Evolutionary conservation across 2,888 invertebrate genomes (phyloP), one percentile per base, ranked within the genome.

Genomic region (Scelioninae gen. 1): DNA sequence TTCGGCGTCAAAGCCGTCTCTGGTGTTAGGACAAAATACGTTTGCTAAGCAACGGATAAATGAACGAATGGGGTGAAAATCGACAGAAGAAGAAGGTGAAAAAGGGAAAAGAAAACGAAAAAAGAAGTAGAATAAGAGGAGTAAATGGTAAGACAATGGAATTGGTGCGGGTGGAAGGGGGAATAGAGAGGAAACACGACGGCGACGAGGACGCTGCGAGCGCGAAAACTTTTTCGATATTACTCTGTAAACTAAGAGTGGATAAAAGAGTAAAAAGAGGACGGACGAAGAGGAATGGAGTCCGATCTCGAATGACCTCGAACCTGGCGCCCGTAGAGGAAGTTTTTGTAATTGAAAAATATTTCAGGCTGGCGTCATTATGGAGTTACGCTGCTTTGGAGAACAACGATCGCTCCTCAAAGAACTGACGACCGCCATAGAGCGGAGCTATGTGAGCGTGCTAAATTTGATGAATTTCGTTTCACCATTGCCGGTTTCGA

Each of bases 321-420:
- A 63, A 55, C 65, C 77, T 43, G 68, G 63, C 62, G 79, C 71
- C 66, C 32, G 66, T 77, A 71, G 82, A 16, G n/a, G 72, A 78
- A 80, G 82, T 84, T 85, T 83, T 84, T 86, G 88, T 90, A 90
- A 90, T 91, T 89, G 89, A 89, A 90, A 90, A 88, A 79, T 83
- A 80, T 89, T 87, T 89, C 89, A 89, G 89, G 86, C 86, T 84
- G 86, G 79, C 87, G 86, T 87, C 88, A 87, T 89, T 87, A 88
- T 87, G 43, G 63, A 77, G 71, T 76, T 72, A 72, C 72, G 75
- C 62, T 74, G 76, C 82, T 76, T 60, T 65, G 72, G 65, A 71
- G 80, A 82, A 68, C 81, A 81, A 81, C 82, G 82, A 65, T 76
- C 79, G 13, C 71, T 58, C 65, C 80, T 84, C 85, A 88, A 87